phyloP scores from a whole-genome alignment of 2,113 vertebrate species.

The Calonectris borealis region DNA sequence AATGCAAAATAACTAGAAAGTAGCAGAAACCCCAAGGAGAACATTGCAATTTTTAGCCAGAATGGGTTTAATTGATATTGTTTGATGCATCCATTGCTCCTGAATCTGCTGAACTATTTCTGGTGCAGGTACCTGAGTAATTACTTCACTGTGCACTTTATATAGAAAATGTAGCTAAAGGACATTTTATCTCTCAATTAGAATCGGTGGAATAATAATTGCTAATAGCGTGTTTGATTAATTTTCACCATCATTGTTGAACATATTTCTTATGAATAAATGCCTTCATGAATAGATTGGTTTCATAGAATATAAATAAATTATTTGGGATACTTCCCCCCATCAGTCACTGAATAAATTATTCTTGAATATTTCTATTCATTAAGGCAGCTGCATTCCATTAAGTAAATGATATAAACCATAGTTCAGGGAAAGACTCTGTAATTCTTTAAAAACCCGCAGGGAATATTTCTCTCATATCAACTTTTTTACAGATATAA shows the following conservation, averaged over 20 bases:
- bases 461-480: background rate
- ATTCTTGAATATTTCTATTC: background rate
- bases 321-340: background rate
- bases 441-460: background rate
- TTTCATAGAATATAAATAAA: slow-evolving; percentile 7
- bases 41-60: background rate
- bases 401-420: background rate
- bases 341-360: slow-evolving; percentile 16
- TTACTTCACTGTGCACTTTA: background rate
- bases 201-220: background rate
- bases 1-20: slow-evolving; percentile 43
- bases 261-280: slow-evolving; percentile 38
- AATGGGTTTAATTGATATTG: background rate
- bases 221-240: slow-evolving; percentile 7
- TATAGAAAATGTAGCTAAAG: background rate
- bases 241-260: background rate
- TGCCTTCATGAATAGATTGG: background rate
- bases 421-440: background rate
- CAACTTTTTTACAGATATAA: background rate
- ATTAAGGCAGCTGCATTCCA: slow-evolving; percentile 29
- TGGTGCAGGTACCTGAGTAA: background rate
- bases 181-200: slow-evolving; percentile 18
- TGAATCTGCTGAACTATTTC: background rate
- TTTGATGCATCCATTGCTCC: background rate
- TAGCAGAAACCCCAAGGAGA: background rate